phyloP scores from a whole-genome alignment of 2,797 vertebrate genomes.

The Pyrocephalus nanus region DNA sequence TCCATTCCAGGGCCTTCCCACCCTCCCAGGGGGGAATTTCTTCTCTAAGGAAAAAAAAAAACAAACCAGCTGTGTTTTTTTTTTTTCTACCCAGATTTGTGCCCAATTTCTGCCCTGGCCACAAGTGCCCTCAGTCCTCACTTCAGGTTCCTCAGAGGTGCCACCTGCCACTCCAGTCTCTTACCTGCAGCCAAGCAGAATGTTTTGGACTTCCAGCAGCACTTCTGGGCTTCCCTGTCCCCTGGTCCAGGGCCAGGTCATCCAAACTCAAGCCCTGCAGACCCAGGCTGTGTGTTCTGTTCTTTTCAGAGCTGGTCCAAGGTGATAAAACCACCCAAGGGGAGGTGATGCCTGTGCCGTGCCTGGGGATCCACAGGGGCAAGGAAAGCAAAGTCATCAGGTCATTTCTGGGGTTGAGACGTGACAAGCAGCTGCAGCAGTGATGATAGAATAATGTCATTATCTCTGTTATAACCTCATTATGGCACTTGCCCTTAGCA shows the following conservation, averaged over 20 bases:
- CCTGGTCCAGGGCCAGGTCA: not conserved
- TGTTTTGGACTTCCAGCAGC: not conserved
- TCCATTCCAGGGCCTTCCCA: not conserved
- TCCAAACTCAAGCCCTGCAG: not conserved
- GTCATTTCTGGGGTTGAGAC: not conserved
- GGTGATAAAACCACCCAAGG: not conserved
- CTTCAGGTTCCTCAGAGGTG: not conserved
- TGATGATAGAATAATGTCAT: not conserved
- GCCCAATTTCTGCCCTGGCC: not conserved
- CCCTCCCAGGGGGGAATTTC: not conserved
- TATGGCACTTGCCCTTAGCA: not conserved
- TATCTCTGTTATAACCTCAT: not conserved
- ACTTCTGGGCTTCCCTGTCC: accelerated
- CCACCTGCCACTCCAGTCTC: not conserved
- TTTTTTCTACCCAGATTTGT: too few species aligned
- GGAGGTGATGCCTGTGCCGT: not conserved
- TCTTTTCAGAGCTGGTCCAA: accelerated
- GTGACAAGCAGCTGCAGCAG: not conserved
- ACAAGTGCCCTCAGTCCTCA: not conserved
- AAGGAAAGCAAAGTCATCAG: not conserved
- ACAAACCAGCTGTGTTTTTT: not conserved
- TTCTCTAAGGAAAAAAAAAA: not conserved
- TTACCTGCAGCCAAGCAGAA: not conserved
- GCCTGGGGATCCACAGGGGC: not conserved
- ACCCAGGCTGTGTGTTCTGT: not conserved